phyloP scores from a whole-genome alignment of 2,113 vertebrate species.

The Paramormyrops kingsleyae region DNA sequence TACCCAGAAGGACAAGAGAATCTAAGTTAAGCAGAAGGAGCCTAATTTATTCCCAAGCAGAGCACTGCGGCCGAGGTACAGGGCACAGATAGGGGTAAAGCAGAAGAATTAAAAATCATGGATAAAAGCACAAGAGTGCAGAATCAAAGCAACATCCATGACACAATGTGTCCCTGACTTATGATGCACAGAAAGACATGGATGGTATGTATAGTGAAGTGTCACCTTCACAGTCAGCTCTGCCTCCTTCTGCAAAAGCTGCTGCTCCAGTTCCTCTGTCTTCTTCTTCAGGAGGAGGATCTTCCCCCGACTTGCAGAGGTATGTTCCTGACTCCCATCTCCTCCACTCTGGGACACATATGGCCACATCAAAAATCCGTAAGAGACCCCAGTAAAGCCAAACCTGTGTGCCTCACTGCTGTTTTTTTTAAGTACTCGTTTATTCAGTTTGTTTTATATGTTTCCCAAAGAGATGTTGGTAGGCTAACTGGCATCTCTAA shows the following conservation, averaged over 20 bases:
- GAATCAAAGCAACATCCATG: background rate
- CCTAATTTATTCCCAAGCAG: background rate
- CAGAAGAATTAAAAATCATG: background rate
- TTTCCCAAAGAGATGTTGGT: background rate
- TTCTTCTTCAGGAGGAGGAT: constrained; percentile 75
- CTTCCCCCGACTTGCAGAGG: constrained; percentile 73
- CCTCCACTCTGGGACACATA: constrained; percentile 41
- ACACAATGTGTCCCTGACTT: background rate
- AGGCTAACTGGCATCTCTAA: background rate
- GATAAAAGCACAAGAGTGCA: background rate
- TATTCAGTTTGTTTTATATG: background rate
- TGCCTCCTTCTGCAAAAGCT: constrained; percentile 61
- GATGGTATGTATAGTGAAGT: too few species aligned
- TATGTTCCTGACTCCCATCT: constrained; percentile 65
- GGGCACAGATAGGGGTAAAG: background rate
- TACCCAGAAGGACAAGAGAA: background rate
- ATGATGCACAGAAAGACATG: background rate
- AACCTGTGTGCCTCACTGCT: background rate
- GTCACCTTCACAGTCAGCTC: constrained; percentile 66
- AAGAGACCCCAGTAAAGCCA: background rate
- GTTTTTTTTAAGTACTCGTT: background rate
- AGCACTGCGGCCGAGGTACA: background rate
- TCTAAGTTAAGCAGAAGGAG: background rate
- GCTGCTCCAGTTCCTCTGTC: constrained; percentile 74
- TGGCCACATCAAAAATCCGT: background rate